Conservation (phyloP, 2,113 vertebrate genomes). For the Ptilonorhynchus violaceus region DNA sequence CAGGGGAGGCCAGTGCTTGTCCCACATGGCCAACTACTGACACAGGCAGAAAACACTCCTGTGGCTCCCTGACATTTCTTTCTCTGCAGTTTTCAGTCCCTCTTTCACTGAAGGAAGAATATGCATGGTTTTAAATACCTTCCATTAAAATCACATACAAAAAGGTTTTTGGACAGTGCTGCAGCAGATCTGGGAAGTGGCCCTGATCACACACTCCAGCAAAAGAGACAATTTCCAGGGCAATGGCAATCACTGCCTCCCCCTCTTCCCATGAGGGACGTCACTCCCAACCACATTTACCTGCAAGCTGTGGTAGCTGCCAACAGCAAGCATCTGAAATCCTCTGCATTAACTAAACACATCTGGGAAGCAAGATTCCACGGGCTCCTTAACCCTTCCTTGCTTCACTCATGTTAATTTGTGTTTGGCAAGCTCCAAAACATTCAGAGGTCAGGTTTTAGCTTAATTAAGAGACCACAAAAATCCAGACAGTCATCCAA, state of each 20-base stretch:
- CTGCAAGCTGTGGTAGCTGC: background rate
- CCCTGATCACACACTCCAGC: background rate
- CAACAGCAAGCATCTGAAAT: background rate
- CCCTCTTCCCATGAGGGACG: background rate
- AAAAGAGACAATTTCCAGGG: background rate
- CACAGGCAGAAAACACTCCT: background rate
- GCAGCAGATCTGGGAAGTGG: background rate
- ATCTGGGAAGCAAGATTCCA: background rate
- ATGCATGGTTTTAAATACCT: background rate
- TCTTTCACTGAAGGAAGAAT: background rate
- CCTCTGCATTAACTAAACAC: background rate
- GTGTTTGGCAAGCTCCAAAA: conserved; percentile 10
- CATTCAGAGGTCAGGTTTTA: background rate
- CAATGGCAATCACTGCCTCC: background rate
- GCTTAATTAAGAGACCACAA: conserved; percentile 39
- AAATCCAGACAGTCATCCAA: conserved; percentile 37
- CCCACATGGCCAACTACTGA: background rate
- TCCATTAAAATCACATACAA: background rate
- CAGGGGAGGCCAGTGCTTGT: accelerated
- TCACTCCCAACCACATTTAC: background rate
- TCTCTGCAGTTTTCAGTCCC: background rate
- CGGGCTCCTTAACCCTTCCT: conserved; percentile 10
- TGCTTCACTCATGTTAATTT: background rate
- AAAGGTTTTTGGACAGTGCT: background rate
- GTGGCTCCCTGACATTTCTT: background rate